Percentiles rank a stretch among this genome's conserved stretches.
Conservation (phyloP, 2,888 invertebrate genomes). For the Epiblema foenella region DNA sequence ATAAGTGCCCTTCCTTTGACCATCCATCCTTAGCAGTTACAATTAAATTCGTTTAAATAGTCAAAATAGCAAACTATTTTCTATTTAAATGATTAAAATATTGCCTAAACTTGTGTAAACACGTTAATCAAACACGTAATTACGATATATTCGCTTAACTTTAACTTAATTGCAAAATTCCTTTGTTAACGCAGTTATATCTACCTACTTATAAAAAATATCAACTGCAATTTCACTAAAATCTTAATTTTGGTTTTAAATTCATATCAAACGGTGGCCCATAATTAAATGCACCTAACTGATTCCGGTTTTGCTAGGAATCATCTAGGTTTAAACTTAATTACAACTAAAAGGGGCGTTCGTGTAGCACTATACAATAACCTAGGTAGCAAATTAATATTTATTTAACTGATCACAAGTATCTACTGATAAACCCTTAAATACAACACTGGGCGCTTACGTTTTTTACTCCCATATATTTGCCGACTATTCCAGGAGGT, state of each 20-base stretch:
- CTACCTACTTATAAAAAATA: background rate
- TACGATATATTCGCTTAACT: background rate
- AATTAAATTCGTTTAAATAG: background rate
- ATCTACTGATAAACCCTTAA: background rate
- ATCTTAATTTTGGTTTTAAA: too few species aligned
- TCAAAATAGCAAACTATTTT: constrained; percentile 9
- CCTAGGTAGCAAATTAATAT: background rate
- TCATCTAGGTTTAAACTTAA: too few species aligned
- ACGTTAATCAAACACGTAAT: background rate
- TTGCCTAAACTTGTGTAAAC: background rate
- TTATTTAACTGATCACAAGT: background rate
- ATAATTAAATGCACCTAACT: too few species aligned
- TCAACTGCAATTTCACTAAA: background rate
- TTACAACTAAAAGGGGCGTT: too few species aligned
- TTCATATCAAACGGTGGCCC: too few species aligned
- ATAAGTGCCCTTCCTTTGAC: constrained; percentile 12
- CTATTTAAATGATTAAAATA: background rate
- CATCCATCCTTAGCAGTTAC: background rate
- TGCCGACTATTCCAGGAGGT: constrained; percentile 6
- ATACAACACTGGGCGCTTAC: background rate
- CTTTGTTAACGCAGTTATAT: background rate
- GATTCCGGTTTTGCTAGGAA: too few species aligned
- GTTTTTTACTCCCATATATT: background rate
- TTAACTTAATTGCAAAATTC: background rate
- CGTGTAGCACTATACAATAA: too few species aligned